Evolutionary conservation across 2,797 vertebrate species (phyloP), one percentile per base, ranked within the genome.

Genomic region (Ctenopoma kingsleyae): DNA sequence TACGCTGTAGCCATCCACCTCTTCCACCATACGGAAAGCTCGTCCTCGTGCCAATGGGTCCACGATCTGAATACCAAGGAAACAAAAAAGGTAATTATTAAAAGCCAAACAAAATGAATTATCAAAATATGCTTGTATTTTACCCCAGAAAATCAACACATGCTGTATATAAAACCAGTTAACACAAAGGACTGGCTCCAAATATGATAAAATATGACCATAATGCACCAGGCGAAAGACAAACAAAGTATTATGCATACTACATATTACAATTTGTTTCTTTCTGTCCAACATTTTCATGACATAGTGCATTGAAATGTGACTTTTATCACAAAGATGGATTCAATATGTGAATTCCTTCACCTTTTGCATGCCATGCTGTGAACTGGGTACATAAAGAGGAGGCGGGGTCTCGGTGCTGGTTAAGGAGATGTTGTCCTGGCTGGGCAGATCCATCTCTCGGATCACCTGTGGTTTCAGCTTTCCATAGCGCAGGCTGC

Each of bases 331-430:
- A 40, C 5, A 40, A 40, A 40, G 5, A 40, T 40, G 5, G 38
- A 40, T 16, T 40, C 12, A 16, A 16, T 5, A 40, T 40, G 13
- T 40, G 12, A 43, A 7, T 41, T 19, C 0, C 10, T 78, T 56
- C 82, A 99, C 98, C 97, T 97, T 98, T 67, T 99, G 98, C 97
- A 99, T 99, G 90, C 97, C 97, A 89, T 97, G 95, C 90, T 97
- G 97, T 44, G 96, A 96, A 0, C 96, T 83, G 22, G 96, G 96
- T 1, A 99, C 97, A 0, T 98, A 99, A 12, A 99, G 96, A 0
- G 98, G 98, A 10, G 98, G 98, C 0, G 98, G 98, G 0, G 98
- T 99, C 93, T 99, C 98, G 0, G 97, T 97, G 95, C 98, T 99
- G 78, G 98, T 95, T 77, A 99, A 87, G 0, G 98, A 99, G 91